phyloP scores from a whole-genome alignment of 1,140 invertebrate species.

The Acyrthosiphon pisum region DNA sequence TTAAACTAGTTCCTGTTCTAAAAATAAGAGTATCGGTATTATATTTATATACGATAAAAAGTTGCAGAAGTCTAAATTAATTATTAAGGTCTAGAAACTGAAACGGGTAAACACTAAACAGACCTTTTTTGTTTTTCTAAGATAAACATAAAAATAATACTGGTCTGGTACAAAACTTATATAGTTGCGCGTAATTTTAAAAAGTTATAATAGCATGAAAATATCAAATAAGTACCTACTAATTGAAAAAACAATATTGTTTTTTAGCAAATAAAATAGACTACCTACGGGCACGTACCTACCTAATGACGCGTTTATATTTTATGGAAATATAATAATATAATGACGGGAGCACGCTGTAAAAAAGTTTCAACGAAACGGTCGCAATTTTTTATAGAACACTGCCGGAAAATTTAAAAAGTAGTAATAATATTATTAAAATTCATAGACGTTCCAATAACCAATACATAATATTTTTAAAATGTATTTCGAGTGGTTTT shows the following conservation, averaged over 20 bases:
- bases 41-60: neutral
- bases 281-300: neutral
- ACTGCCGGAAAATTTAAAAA: neutral
- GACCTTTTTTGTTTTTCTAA: neutral
- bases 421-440: neutral
- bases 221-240: neutral
- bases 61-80: neutral
- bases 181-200: neutral
- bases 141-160: neutral
- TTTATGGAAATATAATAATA: no score
- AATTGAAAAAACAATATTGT: neutral
- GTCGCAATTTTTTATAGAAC: neutral
- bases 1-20: neutral
- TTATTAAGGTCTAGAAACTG: constrained; percentile 1
- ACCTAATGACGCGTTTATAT: neutral
- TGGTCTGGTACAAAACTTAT: neutral
- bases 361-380: neutral
- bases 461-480: neutral
- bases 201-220: constrained; percentile 3
- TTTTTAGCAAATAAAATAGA: neutral
- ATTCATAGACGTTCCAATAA: neutral
- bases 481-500: neutral
- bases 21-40: neutral
- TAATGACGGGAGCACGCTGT: no score
- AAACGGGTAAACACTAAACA: neutral